phyloP scores from a whole-genome alignment of 1,140 invertebrate species.

The Pollicipes pollicipes region DNA sequence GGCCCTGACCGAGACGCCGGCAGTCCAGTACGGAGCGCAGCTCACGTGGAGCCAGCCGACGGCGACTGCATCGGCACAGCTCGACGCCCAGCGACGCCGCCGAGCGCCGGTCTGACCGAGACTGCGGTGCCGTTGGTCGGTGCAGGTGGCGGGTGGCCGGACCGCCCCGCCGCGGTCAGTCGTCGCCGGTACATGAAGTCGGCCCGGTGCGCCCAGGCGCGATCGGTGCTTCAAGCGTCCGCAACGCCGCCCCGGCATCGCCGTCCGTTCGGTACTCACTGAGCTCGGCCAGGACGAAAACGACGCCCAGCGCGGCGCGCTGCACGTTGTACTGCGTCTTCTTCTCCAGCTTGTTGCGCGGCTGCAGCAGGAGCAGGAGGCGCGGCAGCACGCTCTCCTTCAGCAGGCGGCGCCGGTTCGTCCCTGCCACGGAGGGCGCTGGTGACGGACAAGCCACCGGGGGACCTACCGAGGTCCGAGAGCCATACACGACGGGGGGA shows the following conservation, averaged over 20 bases:
- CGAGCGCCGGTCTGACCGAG: too few relatives aligned
- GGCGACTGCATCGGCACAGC: too few relatives aligned
- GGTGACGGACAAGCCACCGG: conserved; percentile 11
- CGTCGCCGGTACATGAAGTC: too few relatives aligned
- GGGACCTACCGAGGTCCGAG: conserved; percentile 14
- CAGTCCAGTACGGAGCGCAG: too few relatives aligned
- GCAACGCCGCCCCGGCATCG: background rate
- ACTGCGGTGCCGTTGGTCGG: too few relatives aligned
- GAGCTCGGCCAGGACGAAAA: conserved; percentile 40
- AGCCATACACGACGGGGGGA: too few relatives aligned
- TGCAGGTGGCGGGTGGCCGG: too few relatives aligned
- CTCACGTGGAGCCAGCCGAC: too few relatives aligned
- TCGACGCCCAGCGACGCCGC: too few relatives aligned
- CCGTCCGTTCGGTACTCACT: conserved; percentile 31
- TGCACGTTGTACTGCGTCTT: conserved; percentile 41
- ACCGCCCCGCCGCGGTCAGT: too few relatives aligned
- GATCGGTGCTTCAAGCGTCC: conserved; percentile 8
- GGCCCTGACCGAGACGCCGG: too few relatives aligned
- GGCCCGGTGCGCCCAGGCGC: too few relatives aligned
- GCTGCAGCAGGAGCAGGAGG: conserved; percentile 39
- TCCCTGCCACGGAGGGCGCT: conserved; percentile 24
- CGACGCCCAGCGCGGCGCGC: conserved; percentile 37
- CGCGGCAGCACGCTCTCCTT: conserved; percentile 38
- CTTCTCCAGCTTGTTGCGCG: conserved; percentile 44
- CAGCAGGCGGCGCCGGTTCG: conserved; percentile 41